Evolutionary conservation across 2,888 invertebrate genomes (phyloP).

Genomic region (Ochropacha duplaris): DNA sequence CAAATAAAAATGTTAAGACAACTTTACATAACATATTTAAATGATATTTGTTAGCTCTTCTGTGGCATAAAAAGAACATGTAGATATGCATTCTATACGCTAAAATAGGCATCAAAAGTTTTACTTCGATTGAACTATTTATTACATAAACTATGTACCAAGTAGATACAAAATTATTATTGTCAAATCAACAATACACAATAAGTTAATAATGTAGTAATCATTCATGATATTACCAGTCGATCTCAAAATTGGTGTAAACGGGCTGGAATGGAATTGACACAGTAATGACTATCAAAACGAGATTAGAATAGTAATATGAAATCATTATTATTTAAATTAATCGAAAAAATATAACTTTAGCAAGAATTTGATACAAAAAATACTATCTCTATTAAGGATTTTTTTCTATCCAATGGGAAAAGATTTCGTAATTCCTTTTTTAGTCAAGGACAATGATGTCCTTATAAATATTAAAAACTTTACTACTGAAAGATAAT

Average conservation of each 20-base stretch:
- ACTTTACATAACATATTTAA: conserved; percentile 32
- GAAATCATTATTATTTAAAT: background rate
- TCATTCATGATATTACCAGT: background rate
- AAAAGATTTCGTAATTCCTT: no score
- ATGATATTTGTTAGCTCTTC: conserved; percentile 11
- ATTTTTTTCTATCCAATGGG: no score
- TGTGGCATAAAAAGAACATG: conserved; percentile 5
- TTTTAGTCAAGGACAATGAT: no score
- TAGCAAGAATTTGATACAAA: no score
- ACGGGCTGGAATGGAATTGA: background rate
- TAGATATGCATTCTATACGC: conserved; percentile 6
- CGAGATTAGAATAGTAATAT: background rate
- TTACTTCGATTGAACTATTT: no score
- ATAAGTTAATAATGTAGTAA: background rate
- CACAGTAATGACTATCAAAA: background rate
- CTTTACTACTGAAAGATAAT: no score
- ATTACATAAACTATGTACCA: no score
- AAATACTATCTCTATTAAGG: no score
- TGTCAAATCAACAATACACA: background rate
- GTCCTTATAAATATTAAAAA: no score
- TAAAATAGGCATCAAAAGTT: no score
- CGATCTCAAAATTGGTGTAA: background rate
- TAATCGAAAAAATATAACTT: no score
- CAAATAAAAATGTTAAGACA: conserved; percentile 49
- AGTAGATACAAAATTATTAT: no score